These are phyloP conservation scores for Muschampia staudingeri DNA, from an alignment of 2,888 invertebrate species.

Conservation along the genomic window DNA sequence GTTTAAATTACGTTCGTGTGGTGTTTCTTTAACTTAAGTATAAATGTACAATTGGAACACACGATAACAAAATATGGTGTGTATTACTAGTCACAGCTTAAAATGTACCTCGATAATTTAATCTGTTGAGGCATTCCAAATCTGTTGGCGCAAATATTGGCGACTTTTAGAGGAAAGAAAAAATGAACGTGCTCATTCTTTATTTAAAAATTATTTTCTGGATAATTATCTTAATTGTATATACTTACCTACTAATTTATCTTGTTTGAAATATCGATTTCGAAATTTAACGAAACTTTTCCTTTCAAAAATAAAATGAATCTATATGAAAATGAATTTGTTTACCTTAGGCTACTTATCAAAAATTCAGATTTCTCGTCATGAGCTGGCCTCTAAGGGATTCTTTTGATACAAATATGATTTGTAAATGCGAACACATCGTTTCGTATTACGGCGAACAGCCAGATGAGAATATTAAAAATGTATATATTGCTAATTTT, in stretches of 20 bases:
- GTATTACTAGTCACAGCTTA: constrained; percentile 88
- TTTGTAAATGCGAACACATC: neutral
- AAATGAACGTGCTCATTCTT: constrained; percentile 24
- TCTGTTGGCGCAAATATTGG: constrained; percentile 33
- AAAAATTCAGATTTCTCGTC: constrained; percentile 3
- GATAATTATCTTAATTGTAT: constrained; percentile 17
- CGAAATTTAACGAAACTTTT: neutral
- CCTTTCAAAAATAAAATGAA: neutral
- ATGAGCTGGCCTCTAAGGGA: neutral
- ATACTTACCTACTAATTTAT: neutral
- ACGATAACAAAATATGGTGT: constrained; percentile 83
- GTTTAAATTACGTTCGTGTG: constrained; percentile 90
- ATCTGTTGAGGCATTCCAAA: constrained; percentile 47
- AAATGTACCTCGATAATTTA: constrained; percentile 76
- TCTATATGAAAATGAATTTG: neutral
- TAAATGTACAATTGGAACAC: constrained; percentile 73
- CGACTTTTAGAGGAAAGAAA: constrained; percentile 14
- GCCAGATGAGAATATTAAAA: neutral
- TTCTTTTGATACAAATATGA: neutral
- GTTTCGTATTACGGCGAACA: neutral
- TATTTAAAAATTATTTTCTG: constrained; percentile 20
- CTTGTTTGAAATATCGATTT: neutral
- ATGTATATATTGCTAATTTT: constrained; percentile 40
- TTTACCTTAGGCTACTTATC: neutral
- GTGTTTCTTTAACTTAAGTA: constrained; percentile 88